Percentiles rank a stretch among this genome's conserved stretches.
Conservation (phyloP, 37 sponge, comb jelly and placozoan species). For the Chondrilla cf. caribensis region DNA sequence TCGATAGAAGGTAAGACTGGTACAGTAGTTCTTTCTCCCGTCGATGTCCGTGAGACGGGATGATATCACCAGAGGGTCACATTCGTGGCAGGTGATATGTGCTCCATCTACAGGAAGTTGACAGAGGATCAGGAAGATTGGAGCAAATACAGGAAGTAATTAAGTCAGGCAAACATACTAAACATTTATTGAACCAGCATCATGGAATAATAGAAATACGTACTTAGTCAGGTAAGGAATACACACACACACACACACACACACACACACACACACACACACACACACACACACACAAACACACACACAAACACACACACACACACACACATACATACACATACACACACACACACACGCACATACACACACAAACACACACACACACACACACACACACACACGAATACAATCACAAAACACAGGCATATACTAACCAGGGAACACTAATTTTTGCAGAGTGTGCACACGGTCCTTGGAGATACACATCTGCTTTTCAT, state of each 20-base stretch:
- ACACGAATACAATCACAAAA: too few species aligned
- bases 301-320: too few species aligned
- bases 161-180: not conserved
- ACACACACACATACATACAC: too few species aligned
- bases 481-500: conserved; percentile 46
- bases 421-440: conserved; percentile 44
- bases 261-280: too few species aligned
- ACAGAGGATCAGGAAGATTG: not conserved
- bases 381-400: too few species aligned
- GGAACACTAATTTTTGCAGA: conserved; percentile 55
- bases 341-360: too few species aligned
- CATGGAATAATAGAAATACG: too few species aligned
- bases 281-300: too few species aligned
- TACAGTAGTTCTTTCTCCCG: conserved; percentile 19
- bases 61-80: not conserved
- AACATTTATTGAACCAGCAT: too few species aligned
- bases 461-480: conserved; percentile 57
- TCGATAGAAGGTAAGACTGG: conserved; percentile 11
- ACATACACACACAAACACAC: too few species aligned
- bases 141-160: not conserved
- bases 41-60: conserved; percentile 11
- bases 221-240: too few species aligned
- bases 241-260: too few species aligned
- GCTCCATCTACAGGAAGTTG: conserved; percentile 6
- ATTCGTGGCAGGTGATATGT: not conserved